A percentile compares a stretch with the other conserved stretches of the same genome.
Evolutionary conservation across 2,797 vertebrate genomes (phyloP).

Genomic region (Bovichtus variegatus): DNA sequence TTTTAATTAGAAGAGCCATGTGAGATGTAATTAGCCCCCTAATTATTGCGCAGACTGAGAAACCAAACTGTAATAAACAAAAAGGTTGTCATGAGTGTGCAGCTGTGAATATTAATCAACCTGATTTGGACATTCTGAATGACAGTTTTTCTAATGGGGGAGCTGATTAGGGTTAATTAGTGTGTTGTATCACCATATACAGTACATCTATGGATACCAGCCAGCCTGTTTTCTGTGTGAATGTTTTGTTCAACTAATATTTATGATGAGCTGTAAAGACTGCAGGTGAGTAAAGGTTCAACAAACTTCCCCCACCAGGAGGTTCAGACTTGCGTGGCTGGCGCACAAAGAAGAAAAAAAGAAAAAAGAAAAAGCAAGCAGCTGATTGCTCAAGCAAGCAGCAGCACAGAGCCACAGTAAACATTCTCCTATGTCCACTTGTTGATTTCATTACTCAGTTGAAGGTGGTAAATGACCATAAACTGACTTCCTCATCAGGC

Average conservation of each 20-base stretch:
- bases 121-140: slow-evolving; percentile 28
- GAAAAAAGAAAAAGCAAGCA: slow-evolving; percentile 10
- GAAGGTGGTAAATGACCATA: slow-evolving; percentile 69
- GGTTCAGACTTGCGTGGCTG: slow-evolving; percentile 23
- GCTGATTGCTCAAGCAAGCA: slow-evolving; percentile 50
- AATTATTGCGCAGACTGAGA: slow-evolving; percentile 62
- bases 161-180: slow-evolving; percentile 22
- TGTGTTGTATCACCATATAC: slow-evolving; percentile 11
- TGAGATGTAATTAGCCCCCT: slow-evolving; percentile 69
- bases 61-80: slow-evolving; percentile 60
- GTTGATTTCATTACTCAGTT: slow-evolving; percentile 50
- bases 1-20: slow-evolving; percentile 76
- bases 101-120: slow-evolving; percentile 62
- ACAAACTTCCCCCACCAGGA: slow-evolving; percentile 35
- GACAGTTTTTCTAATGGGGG: slow-evolving; percentile 29
- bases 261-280: slow-evolving; percentile 45
- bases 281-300: slow-evolving; percentile 48
- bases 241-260: slow-evolving; percentile 31
- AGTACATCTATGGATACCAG: neutral
- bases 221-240: slow-evolving; percentile 11
- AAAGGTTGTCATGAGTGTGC: slow-evolving; percentile 45
- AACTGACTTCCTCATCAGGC: slow-evolving; percentile 64
- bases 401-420: slow-evolving; percentile 46
- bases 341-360: neutral
- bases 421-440: slow-evolving; percentile 49